Percentiles rank a stretch among this genome's conserved stretches.
Conservation (phyloP, 1,140 invertebrate genomes). For the Branchinecta lynchi region DNA sequence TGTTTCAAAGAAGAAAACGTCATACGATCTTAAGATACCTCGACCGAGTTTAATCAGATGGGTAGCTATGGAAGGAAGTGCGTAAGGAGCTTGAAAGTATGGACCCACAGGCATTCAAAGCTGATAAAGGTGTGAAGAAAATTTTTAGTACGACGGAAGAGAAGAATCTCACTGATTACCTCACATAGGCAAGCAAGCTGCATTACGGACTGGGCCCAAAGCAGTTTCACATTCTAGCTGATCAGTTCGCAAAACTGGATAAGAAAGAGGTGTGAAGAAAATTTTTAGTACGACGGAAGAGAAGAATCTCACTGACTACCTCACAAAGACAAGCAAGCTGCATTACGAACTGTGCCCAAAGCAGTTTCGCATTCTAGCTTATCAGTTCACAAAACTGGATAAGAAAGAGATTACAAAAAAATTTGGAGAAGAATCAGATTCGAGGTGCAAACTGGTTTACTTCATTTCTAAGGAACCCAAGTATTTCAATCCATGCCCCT, state of each 20-base stretch:
- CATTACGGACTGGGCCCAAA: background rate
- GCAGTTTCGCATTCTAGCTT: background rate
- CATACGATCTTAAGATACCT: background rate
- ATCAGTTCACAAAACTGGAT: background rate
- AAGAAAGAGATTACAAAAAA: background rate
- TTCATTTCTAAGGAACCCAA: slow-evolving; percentile 1
- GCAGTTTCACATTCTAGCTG: background rate
- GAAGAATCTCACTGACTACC: background rate
- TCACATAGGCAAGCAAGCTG: background rate
- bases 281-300: background rate
- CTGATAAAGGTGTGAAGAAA: background rate
- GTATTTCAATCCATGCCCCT: background rate
- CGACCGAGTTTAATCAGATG: background rate
- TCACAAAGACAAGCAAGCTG: background rate
- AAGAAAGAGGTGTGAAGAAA: background rate
- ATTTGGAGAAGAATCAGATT: background rate
- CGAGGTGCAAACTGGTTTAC: background rate
- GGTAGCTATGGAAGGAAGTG: background rate
- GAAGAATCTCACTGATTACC: background rate
- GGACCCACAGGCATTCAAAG: background rate
- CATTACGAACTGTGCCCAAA: background rate
- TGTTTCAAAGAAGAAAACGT: slow-evolving; percentile 6
- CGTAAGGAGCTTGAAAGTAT: background rate
- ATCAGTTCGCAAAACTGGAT: background rate
- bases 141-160: background rate